Evolutionary conservation across 2,797 vertebrate species (phyloP).

Genomic region (Bradypodion pumilum): DNA sequence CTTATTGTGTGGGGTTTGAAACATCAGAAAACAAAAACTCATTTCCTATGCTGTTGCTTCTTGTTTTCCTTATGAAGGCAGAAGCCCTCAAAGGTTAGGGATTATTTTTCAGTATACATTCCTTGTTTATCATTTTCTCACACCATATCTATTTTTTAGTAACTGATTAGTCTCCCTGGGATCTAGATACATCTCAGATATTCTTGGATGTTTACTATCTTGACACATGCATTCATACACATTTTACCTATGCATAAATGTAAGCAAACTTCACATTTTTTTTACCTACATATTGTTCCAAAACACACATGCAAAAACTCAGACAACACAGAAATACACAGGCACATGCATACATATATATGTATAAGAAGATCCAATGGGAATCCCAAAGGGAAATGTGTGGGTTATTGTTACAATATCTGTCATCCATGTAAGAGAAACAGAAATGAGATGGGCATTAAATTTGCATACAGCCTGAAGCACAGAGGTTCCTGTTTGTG

Average conservation of each 20-base stretch:
- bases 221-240: constrained; percentile 54
- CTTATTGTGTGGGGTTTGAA: constrained; percentile 50
- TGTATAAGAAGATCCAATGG: constrained; percentile 61
- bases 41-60: constrained; percentile 67
- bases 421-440: constrained; percentile 76
- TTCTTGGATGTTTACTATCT: constrained; percentile 57
- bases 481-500: constrained; percentile 72
- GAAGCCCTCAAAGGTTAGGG: constrained; percentile 65
- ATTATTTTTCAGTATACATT: constrained; percentile 70
- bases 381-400: constrained; percentile 70
- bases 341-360: constrained; percentile 24
- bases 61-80: constrained; percentile 30
- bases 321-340: constrained; percentile 40
- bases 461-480: constrained; percentile 83
- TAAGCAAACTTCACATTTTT: constrained; percentile 61
- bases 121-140: constrained; percentile 69
- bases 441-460: constrained; percentile 80
- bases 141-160: constrained; percentile 68
- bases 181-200: constrained; percentile 71
- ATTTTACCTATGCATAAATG: constrained; percentile 68
- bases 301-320: constrained; percentile 45
- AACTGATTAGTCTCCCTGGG: constrained; percentile 76
- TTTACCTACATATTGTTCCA: constrained; percentile 55
- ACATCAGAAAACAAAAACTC: constrained; percentile 56
- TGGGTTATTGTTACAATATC: constrained; percentile 75